Percentiles rank a stretch among this genome's conserved stretches.
Evolutionary conservation across 2,797 vertebrate species (phyloP).

Genomic region (Antrozous pallidus): DNA sequence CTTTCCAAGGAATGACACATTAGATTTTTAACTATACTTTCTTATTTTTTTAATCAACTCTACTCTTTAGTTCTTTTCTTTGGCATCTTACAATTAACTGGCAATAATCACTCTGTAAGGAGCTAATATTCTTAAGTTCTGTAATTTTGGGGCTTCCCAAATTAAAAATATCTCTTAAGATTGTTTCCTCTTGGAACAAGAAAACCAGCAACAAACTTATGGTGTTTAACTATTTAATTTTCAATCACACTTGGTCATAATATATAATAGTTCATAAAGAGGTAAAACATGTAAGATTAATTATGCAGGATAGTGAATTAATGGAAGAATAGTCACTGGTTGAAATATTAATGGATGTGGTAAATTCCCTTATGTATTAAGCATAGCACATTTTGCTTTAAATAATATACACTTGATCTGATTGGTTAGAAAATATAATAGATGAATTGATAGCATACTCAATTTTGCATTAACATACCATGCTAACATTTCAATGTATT

Average conservation of each 20-base stretch:
- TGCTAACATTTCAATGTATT: background rate
- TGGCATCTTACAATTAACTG: background rate
- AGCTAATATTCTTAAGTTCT: background rate
- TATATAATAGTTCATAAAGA: background rate
- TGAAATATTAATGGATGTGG: background rate
- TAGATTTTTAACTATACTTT: background rate
- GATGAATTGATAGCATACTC: background rate
- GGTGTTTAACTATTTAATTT: background rate
- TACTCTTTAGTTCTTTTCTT: background rate
- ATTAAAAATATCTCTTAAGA: slow-evolving; percentile 4
- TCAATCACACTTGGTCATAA: background rate
- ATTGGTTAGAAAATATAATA: background rate
- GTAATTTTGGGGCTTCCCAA: background rate
- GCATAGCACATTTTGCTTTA: slow-evolving; percentile 3
- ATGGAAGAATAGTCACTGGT: background rate
- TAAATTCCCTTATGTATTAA: background rate
- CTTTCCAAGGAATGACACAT: background rate
- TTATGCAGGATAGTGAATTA: background rate
- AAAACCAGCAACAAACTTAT: background rate
- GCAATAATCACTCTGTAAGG: background rate
- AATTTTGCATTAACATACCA: background rate
- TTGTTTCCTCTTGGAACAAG: background rate
- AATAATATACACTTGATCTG: background rate
- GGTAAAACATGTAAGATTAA: background rate
- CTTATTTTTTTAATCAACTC: background rate